Conservation (phyloP, 1,140 invertebrate species). For the Cotesia glomerata region DNA sequence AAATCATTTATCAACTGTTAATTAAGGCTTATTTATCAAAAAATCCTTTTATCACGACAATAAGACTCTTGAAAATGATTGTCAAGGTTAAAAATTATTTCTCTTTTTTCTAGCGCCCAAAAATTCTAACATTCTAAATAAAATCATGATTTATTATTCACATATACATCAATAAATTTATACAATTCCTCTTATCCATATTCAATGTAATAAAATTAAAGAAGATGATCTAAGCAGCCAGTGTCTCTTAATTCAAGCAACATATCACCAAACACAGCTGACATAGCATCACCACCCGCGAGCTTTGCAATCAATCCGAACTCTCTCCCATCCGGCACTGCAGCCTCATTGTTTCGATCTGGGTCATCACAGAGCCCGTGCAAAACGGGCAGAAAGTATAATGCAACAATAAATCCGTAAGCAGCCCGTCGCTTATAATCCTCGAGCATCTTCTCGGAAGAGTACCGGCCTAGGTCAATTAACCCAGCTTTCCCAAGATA, state of each 20-base stretch:
- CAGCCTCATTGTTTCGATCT: background rate
- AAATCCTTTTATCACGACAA: too few relatives aligned
- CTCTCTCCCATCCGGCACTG: background rate
- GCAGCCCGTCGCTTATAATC: constrained; percentile 47
- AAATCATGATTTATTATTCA: too few relatives aligned
- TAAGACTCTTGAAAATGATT: too few relatives aligned
- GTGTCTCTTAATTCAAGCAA: constrained; percentile 38
- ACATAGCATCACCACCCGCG: constrained; percentile 37
- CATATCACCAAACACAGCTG: constrained; percentile 39
- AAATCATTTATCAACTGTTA: too few relatives aligned
- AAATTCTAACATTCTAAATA: too few relatives aligned
- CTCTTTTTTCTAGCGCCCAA: too few relatives aligned
- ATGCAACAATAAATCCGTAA: constrained; percentile 46
- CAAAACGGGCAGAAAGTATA: constrained; percentile 46
- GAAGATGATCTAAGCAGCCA: constrained; percentile 36
- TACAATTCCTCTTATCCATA: too few relatives aligned
- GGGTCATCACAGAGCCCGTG: constrained; percentile 14
- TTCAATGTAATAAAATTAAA: background rate
- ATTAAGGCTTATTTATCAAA: too few relatives aligned
- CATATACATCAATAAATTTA: too few relatives aligned
- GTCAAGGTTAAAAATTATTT: too few relatives aligned
- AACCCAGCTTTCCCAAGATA: constrained; percentile 34
- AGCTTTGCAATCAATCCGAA: background rate
- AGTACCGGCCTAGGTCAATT: constrained; percentile 34
- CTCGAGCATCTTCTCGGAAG: constrained; percentile 40